Percentiles rank a stretch among this genome's conserved stretches.
Conservation (phyloP, 2,113 vertebrate species). For the Myxocyprinus asiaticus region DNA sequence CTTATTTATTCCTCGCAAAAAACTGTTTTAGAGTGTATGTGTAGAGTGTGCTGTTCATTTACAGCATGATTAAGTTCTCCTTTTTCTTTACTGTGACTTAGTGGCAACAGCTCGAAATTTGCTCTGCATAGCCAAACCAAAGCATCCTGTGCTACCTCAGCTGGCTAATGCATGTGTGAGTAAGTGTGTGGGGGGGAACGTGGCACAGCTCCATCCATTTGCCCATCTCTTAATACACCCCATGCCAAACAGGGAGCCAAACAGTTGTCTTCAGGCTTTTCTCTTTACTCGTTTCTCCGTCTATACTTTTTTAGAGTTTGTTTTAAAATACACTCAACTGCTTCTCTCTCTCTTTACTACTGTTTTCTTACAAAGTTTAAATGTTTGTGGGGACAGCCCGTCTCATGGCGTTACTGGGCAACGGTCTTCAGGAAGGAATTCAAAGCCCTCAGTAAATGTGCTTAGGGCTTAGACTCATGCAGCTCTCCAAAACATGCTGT, state of each 20-base stretch:
- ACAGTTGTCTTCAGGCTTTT: conserved; percentile 49
- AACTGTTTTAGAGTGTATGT: no score
- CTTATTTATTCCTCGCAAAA: no score
- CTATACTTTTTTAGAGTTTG: conserved; percentile 61
- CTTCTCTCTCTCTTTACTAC: conserved; percentile 57
- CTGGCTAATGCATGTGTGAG: conserved; percentile 29
- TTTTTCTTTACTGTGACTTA: conserved; percentile 59
- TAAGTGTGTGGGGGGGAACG: neutral
- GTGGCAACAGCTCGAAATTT: conserved; percentile 56
- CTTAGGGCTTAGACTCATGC: conserved; percentile 54
- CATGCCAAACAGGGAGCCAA: conserved; percentile 9
- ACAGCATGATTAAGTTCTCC: neutral
- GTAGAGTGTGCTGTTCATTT: no score
- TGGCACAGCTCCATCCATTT: conserved; percentile 29
- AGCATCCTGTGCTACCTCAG: conserved; percentile 62
- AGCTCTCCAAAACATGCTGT: conserved; percentile 57
- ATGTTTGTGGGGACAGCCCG: conserved; percentile 56
- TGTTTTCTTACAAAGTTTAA: conserved; percentile 66
- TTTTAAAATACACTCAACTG: conserved; percentile 58
- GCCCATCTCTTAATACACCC: conserved; percentile 33
- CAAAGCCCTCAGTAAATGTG: conserved; percentile 64
- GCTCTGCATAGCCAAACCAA: conserved; percentile 57
- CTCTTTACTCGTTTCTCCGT: conserved; percentile 45
- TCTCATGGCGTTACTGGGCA: conserved; percentile 66
- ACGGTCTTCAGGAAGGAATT: conserved; percentile 69